Base-by-base conservation (phyloP, 2,797 vertebrate genomes). In the Pygocentrus nattereri region DNA sequence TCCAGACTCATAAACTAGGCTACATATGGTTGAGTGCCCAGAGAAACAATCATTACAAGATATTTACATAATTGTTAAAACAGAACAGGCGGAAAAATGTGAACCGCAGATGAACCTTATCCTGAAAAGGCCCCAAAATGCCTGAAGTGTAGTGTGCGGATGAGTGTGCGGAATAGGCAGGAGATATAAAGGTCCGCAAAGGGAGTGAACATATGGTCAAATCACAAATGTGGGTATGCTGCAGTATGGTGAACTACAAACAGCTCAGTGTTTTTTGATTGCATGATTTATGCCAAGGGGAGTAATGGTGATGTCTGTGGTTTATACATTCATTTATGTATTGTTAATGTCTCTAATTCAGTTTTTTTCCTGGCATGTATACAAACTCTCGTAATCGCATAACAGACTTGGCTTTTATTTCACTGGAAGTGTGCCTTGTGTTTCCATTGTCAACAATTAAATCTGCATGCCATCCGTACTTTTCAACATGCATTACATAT, bases 41-140 rank as follows among this genome's bases (percentile, higher is more conserved):
- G 52, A 77, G 50, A 81, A 86, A 61, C 82, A 88, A 84, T 79
- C 58, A 73, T 68, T 72, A 74, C 69, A 83, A 86, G 75, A 38
- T 86, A 88, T 85, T 86, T 87, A 89, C 75, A 82, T 86, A 47
- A 30, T 77, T 88, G 81, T 83, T 65, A 79, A 88, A 88, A 80
- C 77, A 50, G 54, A 86, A 78, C 82, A 64, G 61, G 81, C 5
- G 10, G 77, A 87, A 80, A 87, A 82, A 85, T 59, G 79, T 79
- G 83, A 82, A 82, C 76, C 79, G 16, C 52, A 41, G 74, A 81
- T 78, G 68, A 82, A 84, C 86, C 68, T 88, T 88, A 85, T 92
- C 86, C 86, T 82, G 81, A 85, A 85, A 79, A 77, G 68, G 59
- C 78, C 74, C 82, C 79, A 78, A 85, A 86, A 82, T 85, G 76